Conservation (phyloP, 2,797 vertebrate genomes). For the Cyclura pinguis region DNA sequence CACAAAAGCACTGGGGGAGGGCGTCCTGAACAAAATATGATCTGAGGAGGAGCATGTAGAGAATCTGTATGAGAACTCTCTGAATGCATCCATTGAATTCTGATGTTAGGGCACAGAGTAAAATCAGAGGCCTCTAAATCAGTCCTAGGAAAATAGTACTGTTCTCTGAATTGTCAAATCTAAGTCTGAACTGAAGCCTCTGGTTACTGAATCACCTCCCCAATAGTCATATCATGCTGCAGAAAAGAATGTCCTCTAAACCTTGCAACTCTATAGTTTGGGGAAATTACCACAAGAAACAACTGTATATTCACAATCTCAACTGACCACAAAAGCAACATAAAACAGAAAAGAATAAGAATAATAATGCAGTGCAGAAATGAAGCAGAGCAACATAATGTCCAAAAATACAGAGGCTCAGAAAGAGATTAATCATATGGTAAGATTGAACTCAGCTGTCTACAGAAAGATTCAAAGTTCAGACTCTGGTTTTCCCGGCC, state of each 20-base stretch:
- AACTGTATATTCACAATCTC: background rate
- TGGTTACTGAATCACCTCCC: background rate
- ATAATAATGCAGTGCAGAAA: background rate
- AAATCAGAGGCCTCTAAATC: background rate
- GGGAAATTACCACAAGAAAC: background rate
- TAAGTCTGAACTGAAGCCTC: background rate
- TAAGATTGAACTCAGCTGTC: conserved; percentile 1
- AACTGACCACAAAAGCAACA: background rate
- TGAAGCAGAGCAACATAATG: background rate
- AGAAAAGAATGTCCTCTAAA: background rate
- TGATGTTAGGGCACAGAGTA: background rate
- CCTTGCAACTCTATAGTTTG: background rate
- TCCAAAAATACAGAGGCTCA: background rate
- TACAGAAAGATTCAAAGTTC: background rate
- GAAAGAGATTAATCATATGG: background rate
- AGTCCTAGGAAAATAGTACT: background rate
- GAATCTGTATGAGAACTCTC: background rate
- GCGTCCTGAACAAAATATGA: background rate
- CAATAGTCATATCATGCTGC: background rate
- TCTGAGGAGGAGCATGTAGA: background rate
- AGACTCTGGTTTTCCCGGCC: background rate
- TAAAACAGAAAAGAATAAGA: background rate
- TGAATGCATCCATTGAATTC: background rate
- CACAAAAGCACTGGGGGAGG: background rate
- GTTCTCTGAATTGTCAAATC: background rate